Percentiles rank a stretch among this genome's conserved stretches.
phyloP scores from a whole-genome alignment of 1,140 invertebrate genomes.

The Dendroctonus ponderosae region DNA sequence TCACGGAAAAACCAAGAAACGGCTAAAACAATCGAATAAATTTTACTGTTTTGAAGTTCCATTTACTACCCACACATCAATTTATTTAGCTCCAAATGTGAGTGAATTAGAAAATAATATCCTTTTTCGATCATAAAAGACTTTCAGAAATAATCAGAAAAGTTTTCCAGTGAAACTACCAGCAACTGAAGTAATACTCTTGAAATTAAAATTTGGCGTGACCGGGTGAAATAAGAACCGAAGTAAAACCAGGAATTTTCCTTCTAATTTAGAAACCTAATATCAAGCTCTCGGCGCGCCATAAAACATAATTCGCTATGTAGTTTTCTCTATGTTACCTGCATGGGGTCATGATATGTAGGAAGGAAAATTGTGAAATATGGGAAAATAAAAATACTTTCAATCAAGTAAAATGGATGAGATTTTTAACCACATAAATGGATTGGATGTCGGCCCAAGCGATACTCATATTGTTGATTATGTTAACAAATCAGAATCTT shows the following conservation, averaged over 20 bases:
- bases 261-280: constrained; percentile 29
- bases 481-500: no score
- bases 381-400: constrained; percentile 19
- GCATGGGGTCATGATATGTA: constrained; percentile 24
- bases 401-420: constrained; percentile 24
- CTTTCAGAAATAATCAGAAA: constrained; percentile 21
- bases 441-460: no score
- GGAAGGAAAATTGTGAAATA: constrained; percentile 21
- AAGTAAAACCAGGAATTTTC: constrained; percentile 27
- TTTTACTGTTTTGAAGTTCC: no score
- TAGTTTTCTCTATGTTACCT: constrained; percentile 24
- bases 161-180: constrained; percentile 15
- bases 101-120: no score
- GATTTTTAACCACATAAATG: not conserved
- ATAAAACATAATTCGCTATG: constrained; percentile 28
- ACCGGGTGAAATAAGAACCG: constrained; percentile 23
- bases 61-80: no score
- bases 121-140: constrained; percentile 1
- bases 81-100: no score
- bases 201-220: constrained; percentile 29
- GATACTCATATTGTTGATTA: no score
- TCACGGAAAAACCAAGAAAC: no score
- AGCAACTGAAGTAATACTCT: constrained; percentile 22
- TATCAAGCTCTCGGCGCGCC: constrained; percentile 18
- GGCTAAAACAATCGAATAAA: no score